Conservation (phyloP, 92 coral and sea anemone species). For the Porites evermanni region DNA sequence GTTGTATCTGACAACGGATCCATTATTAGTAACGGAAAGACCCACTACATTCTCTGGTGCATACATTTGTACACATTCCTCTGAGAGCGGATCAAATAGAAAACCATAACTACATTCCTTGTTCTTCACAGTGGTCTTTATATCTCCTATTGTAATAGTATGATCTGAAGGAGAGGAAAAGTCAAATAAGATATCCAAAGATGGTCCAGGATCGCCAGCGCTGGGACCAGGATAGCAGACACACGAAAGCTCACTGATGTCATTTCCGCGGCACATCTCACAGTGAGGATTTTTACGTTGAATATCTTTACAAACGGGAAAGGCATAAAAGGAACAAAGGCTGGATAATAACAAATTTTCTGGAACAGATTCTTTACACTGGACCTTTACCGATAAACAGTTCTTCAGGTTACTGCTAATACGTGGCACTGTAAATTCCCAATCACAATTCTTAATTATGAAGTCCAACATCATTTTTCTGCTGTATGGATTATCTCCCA, state of each 20-base stretch:
- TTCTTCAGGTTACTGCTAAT: not conserved
- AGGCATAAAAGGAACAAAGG: conserved; percentile 36
- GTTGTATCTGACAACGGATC: not conserved
- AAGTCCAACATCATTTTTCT: conserved; percentile 14
- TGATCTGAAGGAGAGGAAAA: conserved; percentile 11
- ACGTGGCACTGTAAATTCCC: not conserved
- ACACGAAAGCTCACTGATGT: not conserved
- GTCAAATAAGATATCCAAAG: conserved; percentile 36
- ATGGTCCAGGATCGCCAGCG: not conserved
- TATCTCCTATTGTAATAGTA: not conserved
- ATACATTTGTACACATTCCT: conserved; percentile 1
- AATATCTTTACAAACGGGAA: conserved; percentile 1
- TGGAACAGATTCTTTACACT: not conserved
- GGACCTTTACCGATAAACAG: conserved; percentile 2
- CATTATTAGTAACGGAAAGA: not conserved
- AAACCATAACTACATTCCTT: conserved; percentile 12
- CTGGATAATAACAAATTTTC: conserved; percentile 2
- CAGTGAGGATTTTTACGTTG: conserved; percentile 36
- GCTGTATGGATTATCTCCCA: not conserved
- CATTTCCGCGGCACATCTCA: conserved; percentile 9
- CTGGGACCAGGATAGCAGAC: too few relatives aligned
- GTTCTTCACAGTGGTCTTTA: not conserved
- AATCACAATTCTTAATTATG: not conserved
- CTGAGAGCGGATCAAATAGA: conserved; percentile 30
- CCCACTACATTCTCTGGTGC: not conserved